Evolutionary conservation across 2,797 vertebrate species (phyloP).

Genomic region (Leptoclinus maculatus): DNA sequence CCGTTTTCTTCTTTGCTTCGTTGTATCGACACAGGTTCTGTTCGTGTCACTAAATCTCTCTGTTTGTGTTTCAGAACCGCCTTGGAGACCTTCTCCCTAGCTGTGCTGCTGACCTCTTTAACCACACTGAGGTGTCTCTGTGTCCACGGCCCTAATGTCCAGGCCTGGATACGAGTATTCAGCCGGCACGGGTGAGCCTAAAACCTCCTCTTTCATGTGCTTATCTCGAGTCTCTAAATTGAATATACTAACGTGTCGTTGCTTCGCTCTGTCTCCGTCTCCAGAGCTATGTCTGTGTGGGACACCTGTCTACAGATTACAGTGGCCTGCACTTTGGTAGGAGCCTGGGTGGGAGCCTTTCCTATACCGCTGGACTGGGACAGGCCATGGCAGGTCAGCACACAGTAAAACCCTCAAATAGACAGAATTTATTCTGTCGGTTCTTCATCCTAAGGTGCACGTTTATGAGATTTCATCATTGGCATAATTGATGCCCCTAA

Average conservation of each 20-base stretch:
- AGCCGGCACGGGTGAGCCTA: constrained; percentile 92
- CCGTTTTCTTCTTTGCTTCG: not conserved
- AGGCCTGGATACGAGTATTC: constrained; percentile 96
- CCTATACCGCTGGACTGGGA: constrained; percentile 88
- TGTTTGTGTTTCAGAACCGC: constrained; percentile 82
- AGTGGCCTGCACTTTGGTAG: constrained; percentile 88
- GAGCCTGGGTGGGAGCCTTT: constrained; percentile 95
- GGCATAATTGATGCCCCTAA: not conserved
- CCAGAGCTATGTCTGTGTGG: constrained; percentile 94
- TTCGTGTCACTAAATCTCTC: not conserved
- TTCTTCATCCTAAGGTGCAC: not conserved
- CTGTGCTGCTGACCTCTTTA: constrained; percentile 91
- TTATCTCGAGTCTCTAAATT: not conserved
- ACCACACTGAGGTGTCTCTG: constrained; percentile 95
- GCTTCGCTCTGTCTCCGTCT: constrained; percentile 9
- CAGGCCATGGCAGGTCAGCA: constrained; percentile 84
- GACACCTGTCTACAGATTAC: constrained; percentile 96
- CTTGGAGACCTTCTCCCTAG: constrained; percentile 93
- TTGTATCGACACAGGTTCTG: not conserved
- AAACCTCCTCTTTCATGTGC: not conserved
- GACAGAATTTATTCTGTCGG: not conserved
- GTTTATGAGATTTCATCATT: not conserved
- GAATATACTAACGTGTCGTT: not conserved
- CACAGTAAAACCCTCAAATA: not conserved
- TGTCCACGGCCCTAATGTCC: constrained; percentile 93